Conservation (phyloP, 2,797 vertebrate genomes). For the Megalops cyprinoides region DNA sequence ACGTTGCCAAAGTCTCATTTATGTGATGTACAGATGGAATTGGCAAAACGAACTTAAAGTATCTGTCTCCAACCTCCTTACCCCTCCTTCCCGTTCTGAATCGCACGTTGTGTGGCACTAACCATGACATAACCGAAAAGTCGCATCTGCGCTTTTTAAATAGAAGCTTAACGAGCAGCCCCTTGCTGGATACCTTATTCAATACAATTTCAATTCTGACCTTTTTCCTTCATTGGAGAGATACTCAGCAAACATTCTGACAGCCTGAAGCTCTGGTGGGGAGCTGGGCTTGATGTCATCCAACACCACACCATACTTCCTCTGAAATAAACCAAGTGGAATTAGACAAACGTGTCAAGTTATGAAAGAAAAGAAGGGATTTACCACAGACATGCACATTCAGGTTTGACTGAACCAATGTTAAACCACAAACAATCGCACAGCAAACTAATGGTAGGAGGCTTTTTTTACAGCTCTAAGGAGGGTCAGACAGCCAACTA, state of each 20-base stretch:
- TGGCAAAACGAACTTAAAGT: too few species aligned
- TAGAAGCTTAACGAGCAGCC: neutral
- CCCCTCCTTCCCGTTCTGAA: too few species aligned
- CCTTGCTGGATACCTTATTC: too few species aligned
- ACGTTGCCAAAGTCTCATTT: too few species aligned
- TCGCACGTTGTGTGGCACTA: too few species aligned
- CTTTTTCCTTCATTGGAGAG: conserved; percentile 82
- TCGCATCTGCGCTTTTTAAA: neutral
- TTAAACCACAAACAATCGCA: too few species aligned
- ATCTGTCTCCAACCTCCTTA: too few species aligned
- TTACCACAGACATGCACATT: neutral
- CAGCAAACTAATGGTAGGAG: too few species aligned
- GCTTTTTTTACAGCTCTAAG: too few species aligned
- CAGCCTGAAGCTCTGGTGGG: conserved; percentile 86
- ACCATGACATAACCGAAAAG: neutral
- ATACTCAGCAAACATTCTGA: conserved; percentile 91
- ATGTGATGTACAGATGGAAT: too few species aligned
- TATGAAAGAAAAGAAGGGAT: neutral
- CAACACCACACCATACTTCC: conserved; percentile 90
- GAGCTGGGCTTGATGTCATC: conserved; percentile 88
- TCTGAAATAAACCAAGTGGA: conserved; percentile 60
- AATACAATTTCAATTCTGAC: conserved; percentile 57
- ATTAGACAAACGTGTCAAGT: neutral
- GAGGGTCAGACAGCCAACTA: too few species aligned
- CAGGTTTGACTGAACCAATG: neutral